Percentiles rank a stretch among this genome's conserved stretches.
Conservation (phyloP, 2,113 vertebrate genomes). For the Ia io region DNA sequence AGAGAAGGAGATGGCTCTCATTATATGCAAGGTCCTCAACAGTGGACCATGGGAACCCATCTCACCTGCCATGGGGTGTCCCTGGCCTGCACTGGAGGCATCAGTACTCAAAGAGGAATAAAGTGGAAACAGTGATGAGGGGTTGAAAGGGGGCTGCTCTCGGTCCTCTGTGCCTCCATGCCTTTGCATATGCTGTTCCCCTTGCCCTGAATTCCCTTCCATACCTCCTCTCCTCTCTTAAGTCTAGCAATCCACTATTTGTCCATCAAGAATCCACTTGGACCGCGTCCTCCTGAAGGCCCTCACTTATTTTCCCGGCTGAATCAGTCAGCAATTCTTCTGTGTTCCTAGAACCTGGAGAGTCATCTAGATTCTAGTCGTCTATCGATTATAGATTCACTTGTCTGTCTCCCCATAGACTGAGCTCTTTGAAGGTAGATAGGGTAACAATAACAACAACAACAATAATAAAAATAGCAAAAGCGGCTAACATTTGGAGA, state of each 20-base stretch:
- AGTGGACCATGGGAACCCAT: background rate
- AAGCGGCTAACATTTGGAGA: background rate
- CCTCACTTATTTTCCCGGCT: background rate
- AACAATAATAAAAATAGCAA: background rate
- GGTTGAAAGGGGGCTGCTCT: background rate
- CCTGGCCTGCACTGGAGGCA: background rate
- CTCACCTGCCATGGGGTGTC: background rate
- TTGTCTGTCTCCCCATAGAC: background rate
- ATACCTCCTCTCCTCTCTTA: background rate
- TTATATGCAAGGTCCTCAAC: accelerated
- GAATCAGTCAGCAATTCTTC: background rate
- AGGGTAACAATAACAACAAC: background rate
- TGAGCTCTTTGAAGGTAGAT: background rate
- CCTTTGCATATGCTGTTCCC: background rate
- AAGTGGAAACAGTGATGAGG: background rate
- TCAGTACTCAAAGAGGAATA: background rate
- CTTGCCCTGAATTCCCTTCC: background rate
- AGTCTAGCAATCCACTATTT: background rate
- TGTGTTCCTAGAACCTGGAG: background rate
- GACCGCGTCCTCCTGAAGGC: background rate
- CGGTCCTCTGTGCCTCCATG: background rate
- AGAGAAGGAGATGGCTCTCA: background rate
- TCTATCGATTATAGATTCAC: background rate
- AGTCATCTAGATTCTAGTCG: background rate
- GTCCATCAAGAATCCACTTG: background rate